Conservation (phyloP, 2,113 vertebrate species). For the Lynx canadensis region DNA sequence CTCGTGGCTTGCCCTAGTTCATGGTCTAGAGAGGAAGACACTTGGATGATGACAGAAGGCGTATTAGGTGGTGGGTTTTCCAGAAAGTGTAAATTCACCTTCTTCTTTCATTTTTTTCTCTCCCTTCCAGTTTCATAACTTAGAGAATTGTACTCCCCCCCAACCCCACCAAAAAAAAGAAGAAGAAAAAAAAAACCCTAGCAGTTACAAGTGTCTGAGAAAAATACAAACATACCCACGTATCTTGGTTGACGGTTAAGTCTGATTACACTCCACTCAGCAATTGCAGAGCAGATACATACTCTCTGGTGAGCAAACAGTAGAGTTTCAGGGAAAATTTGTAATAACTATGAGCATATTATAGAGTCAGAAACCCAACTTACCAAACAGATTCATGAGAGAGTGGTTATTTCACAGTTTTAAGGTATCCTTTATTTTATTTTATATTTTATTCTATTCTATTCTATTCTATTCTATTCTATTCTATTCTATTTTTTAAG, state of each 20-base stretch:
- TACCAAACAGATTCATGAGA: background rate
- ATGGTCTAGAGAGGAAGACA: background rate
- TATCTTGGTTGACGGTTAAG: conserved; percentile 31
- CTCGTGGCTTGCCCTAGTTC: background rate
- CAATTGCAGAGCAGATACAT: background rate
- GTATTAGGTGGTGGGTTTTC: background rate
- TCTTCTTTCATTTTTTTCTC: background rate
- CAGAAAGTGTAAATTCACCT: background rate
- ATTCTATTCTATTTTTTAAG: background rate
- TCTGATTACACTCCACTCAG: background rate
- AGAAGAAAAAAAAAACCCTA: background rate
- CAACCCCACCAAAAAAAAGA: background rate
- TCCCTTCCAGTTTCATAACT: conserved; percentile 26
- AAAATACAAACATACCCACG: conserved; percentile 12
- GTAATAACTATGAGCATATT: background rate
- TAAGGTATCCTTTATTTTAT: conserved; percentile 8
- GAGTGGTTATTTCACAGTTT: background rate
- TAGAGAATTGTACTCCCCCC: background rate
- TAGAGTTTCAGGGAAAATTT: conserved; percentile 3
- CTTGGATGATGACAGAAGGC: background rate
- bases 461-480: background rate
- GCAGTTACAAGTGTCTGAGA: background rate
- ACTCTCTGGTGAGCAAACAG: background rate
- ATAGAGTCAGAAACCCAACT: background rate
- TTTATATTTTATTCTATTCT: background rate